Percentiles rank a stretch among this genome's conserved stretches.
Conservation (phyloP, 2,888 invertebrate species). For the Pachymerium ferrugineum region DNA sequence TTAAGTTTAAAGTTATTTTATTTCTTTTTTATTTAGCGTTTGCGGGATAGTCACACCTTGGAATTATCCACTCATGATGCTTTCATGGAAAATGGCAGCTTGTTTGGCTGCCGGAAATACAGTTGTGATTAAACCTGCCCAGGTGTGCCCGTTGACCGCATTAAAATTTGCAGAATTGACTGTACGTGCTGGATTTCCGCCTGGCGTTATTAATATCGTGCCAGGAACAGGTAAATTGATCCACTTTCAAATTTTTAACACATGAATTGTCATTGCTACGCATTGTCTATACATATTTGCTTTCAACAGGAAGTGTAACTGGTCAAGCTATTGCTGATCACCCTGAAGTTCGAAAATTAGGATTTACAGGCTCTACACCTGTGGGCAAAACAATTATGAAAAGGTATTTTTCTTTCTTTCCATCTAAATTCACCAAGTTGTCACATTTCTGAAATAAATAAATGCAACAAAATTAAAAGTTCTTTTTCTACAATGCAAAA, state of each 20-base stretch:
- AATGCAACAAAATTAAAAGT: not conserved
- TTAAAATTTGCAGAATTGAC: slow-evolving; percentile 90
- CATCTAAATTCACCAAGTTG: no score
- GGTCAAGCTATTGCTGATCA: slow-evolving; percentile 87
- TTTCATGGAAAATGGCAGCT: slow-evolving; percentile 98
- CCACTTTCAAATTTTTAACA: no score
- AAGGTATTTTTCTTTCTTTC: no score
- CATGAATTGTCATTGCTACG: slow-evolving; percentile 20
- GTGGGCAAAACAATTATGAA: slow-evolving; percentile 89
- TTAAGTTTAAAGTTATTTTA: not conserved
- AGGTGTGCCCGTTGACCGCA: slow-evolving; percentile 82
- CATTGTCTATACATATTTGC: not conserved
- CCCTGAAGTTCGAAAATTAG: slow-evolving; percentile 77
- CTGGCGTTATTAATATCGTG: slow-evolving; percentile 89
- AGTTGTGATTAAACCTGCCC: slow-evolving; percentile 90
- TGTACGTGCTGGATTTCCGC: slow-evolving; percentile 84
- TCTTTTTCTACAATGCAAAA: no score
- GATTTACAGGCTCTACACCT: slow-evolving; percentile 93
- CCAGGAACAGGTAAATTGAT: slow-evolving; percentile 63
- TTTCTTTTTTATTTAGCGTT: slow-evolving; percentile 56
- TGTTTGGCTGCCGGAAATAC: slow-evolving; percentile 95
- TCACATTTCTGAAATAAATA: no score
- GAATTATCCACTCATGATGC: slow-evolving; percentile 99
- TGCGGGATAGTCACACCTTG: slow-evolving; percentile 91
- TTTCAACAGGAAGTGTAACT: not conserved